Evolutionary conservation across 1,140 invertebrate species (phyloP), one percentile per base, ranked within the genome.

Genomic region (Harpegnathos saltator): DNA sequence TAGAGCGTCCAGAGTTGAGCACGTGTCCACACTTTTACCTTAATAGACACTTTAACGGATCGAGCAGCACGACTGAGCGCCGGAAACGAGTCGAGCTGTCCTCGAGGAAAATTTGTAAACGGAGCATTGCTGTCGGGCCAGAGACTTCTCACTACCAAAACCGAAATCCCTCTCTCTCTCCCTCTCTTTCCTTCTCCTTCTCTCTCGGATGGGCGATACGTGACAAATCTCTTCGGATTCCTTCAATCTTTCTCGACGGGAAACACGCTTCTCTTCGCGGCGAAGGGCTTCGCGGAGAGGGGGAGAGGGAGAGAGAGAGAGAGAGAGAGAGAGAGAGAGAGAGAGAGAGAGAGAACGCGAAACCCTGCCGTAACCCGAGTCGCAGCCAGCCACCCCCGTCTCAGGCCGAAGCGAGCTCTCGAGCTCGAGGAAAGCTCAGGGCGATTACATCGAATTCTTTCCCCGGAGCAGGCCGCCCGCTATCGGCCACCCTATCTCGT

Each of bases 371-470:
- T 81, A 84, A 85, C 74, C 59, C 75, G 63, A 77, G 29, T 33
- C 59, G 15, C 1, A 33, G 9, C 19, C 73, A 80, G n/a, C n/a
- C n/a, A n/a, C n/a, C 38, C 65, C 65, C 65, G 33, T 14, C 75
- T 80, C 24, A 19, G 72, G 26, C 33, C 17, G 59, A n/a, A n/a
- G n/a, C n/a, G n/a, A 54, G 59, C 69, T 66, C 22, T 62, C 62
- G 71, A 68, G 69, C 75, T 74, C 62, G 83, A 63, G 58, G 65
- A 74, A 73, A 80, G 84, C 68, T 75, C 75, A 71, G 71, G 54
- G 33, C 82, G 85, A 87, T 75, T 80, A 87, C 63, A 58, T 75
- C 50, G 59, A 84, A 84, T 87, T 87, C 85, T 72, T 81, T 84
- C 63, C 54, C 82, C 63, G 74, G 24, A 63, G 68, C 75, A 71